Evolutionary conservation across 37 sponge, comb jelly and placozoan species (phyloP).

Genomic region (Cladorhizidae sp.): DNA sequence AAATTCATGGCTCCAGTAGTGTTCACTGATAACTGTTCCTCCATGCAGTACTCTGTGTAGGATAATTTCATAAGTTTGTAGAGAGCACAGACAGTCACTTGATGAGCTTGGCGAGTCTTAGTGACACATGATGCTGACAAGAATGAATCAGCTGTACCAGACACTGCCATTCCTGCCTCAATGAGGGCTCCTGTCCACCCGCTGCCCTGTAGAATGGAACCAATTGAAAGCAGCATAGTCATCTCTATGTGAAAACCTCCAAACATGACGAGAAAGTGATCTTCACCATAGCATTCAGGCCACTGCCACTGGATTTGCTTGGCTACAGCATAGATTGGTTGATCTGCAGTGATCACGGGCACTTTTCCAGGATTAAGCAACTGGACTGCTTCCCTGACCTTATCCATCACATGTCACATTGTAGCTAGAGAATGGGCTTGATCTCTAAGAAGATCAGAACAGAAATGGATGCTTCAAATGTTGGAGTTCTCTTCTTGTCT

Average conservation of each 20-base stretch:
- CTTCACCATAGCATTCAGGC: constrained; percentile 44
- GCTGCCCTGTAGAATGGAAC: constrained; percentile 26
- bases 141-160: constrained; percentile 9
- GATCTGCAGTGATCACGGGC: constrained; percentile 38
- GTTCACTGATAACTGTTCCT: neutral
- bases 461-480: neutral
- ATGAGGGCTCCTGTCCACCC: constrained; percentile 40
- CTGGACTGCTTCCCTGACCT: constrained; percentile 37
- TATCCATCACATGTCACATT: constrained; percentile 28
- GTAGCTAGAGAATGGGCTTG: constrained; percentile 38
- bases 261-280: constrained; percentile 28
- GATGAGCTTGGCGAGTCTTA: constrained; percentile 15
- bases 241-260: constrained; percentile 3
- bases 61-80: constrained; percentile 17
- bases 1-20: constrained; percentile 10
- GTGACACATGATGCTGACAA: constrained; percentile 2
- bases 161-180: constrained; percentile 15
- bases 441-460: constrained; percentile 7
- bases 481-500: neutral
- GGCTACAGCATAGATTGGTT: constrained; percentile 38
- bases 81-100: constrained; percentile 25
- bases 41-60: neutral
- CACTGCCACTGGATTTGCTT: constrained; percentile 19
- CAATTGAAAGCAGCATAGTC: constrained; percentile 27
- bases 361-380: constrained; percentile 28